Base-by-base conservation (phyloP, 1,140 invertebrate genomes). In the Temnothorax nylanderi region DNA sequence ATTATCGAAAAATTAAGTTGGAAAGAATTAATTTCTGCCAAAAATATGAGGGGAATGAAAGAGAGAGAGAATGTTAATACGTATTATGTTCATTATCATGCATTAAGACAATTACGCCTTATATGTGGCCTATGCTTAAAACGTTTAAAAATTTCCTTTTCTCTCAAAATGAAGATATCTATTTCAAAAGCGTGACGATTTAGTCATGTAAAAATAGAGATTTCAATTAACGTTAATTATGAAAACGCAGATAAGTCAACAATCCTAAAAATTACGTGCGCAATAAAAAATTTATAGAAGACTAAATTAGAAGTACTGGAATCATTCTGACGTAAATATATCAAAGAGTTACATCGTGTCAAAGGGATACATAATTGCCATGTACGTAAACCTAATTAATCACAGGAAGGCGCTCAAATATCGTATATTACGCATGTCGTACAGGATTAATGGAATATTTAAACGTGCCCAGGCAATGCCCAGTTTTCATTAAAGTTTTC, bases 1-100 rank as follows among this genome's bases (percentile, higher is more conserved):
- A 71, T 78, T 51, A 78, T 0, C n/a, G n/a, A 18, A 32, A 47
- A n/a, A 80, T 80, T 32, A 78, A 65, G 16, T 78, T n/a, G 11
- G 2, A 16, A 47, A 67, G 8, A 67, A 16, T 37, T 5, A 51
- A 3, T 26, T n/a, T 21, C 8, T 16, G 34, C 2, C 21, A 78
- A 64, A 13, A 32, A 47, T 26, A 26, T 26, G 26, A 26, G 26
- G 26, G 26, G 2, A 47, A 10, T 34, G 11, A 21, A 2, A 77
- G 6, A 41, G 10, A 60, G 0, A 16, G 26, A 60, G 4, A 32
- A 18, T 26, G 26, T 26, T 26, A 58, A 60, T 3, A 41, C 8
- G 6, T n/a, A 32, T 69, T 69, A 67, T 26, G 21, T 10, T 71
- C 13, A 16, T 37, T 41, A 67, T 44, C 16, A 8, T 26, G 13